A percentile compares a stretch with the other conserved stretches of the same genome.
Evolutionary conservation across 1,140 invertebrate species (phyloP).

Genomic region (Drosophila yakuba): DNA sequence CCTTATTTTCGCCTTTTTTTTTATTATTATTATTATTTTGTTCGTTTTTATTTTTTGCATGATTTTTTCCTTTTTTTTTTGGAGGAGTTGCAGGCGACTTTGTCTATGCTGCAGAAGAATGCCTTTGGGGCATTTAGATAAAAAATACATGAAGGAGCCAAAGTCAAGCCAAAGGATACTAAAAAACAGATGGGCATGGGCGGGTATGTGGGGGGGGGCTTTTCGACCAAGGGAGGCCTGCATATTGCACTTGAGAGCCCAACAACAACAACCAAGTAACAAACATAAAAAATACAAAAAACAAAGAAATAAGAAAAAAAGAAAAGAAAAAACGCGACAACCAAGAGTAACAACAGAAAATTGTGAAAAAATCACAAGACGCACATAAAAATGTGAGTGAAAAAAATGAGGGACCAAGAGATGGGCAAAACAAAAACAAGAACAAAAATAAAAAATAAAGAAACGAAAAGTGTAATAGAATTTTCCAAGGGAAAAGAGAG

Average conservation of each 20-base stretch:
- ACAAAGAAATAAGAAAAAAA: neutral
- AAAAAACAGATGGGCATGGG: constrained; percentile 22
- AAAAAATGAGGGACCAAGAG: constrained; percentile 4
- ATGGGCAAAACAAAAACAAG: constrained; percentile 13
- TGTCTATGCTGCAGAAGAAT: constrained; percentile 69
- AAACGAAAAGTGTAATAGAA: constrained; percentile 63
- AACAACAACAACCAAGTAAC: constrained; percentile 11
- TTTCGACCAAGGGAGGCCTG: constrained; percentile 12
- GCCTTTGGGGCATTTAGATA: constrained; percentile 78
- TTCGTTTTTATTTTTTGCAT: constrained; percentile 6
- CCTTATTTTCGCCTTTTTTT: constrained; percentile 10
- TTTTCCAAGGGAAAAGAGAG: constrained; percentile 41
- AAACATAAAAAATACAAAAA: constrained; percentile 3
- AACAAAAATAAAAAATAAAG: neutral
- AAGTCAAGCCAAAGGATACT: constrained; percentile 48
- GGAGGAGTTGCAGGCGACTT: constrained; percentile 49
- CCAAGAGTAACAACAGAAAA: constrained; percentile 41
- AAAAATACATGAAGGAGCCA: constrained; percentile 71
- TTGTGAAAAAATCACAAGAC: constrained; percentile 62
- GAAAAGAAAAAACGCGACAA: neutral
- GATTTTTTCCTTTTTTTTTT: constrained; percentile 20
- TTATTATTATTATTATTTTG: constrained; percentile 48
- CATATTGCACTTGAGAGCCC: constrained; percentile 66
- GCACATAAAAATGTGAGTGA: constrained; percentile 65
- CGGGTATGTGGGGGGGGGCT: neutral